These are phyloP conservation scores for Diachrysia chrysitis DNA, from an alignment of 2,888 invertebrate species.

Conservation along the genomic window DNA sequence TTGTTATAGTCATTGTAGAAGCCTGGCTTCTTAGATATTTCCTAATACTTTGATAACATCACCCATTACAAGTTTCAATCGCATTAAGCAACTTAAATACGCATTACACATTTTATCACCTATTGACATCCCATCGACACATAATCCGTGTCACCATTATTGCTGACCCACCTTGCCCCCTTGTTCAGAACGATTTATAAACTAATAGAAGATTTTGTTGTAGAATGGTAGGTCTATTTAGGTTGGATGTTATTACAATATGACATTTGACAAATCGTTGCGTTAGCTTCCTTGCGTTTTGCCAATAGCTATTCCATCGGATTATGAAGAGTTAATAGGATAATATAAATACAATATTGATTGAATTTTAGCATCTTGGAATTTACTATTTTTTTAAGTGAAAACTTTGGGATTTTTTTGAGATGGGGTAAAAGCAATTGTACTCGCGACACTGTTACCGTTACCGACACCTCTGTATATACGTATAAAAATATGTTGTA, in stretches of 20 bases:
- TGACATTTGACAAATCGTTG: slow-evolving; percentile 67
- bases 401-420: too few relatives aligned
- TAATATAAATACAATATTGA: slow-evolving; percentile 24
- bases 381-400: not conserved
- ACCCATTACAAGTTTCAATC: slow-evolving; percentile 27
- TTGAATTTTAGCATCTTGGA: slow-evolving; percentile 20
- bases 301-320: slow-evolving; percentile 49
- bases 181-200: not conserved
- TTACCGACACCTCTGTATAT: too few relatives aligned
- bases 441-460: too few relatives aligned
- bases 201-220: not conserved
- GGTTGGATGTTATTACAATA: slow-evolving; percentile 33
- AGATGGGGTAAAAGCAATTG: too few relatives aligned
- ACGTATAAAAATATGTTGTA: too few relatives aligned
- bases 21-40: not conserved
- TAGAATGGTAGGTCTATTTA: slow-evolving; percentile 12
- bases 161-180: not conserved
- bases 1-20: not conserved
- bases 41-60: slow-evolving; percentile 16
- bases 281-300: slow-evolving; percentile 57
- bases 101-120: slow-evolving; percentile 29
- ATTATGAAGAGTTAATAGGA: slow-evolving; percentile 53
- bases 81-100: slow-evolving; percentile 35
- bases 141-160: slow-evolving; percentile 19
- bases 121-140: slow-evolving; percentile 42